Evolutionary conservation across 2,797 vertebrate species (phyloP), one percentile per base, ranked within the genome.

Genomic region (Sebastes taczanowskii): DNA sequence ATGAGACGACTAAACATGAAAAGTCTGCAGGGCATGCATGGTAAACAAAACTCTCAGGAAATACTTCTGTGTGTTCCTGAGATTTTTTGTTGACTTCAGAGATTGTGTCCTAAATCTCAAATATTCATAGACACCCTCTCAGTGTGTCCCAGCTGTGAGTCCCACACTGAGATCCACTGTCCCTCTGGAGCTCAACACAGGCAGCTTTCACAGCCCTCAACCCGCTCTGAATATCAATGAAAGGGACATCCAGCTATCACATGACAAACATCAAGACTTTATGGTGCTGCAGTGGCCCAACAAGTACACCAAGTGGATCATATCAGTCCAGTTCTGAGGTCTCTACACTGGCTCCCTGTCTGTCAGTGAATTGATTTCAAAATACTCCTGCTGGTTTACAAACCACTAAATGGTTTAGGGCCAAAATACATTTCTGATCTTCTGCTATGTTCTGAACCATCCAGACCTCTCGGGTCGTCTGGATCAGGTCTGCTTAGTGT

Each of bases 211-310:
- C 61, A 69, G 79, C 65, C 25, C 71, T 64, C 42, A 11, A 14
- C 77, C 84, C 69, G 71, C 78, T 35, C 59, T 82, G 95, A 91
- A 95, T 95, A 89, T 87, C 88, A 95, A 95, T 93, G 84, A 90
- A 71, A 78, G 58, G 52, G 49, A 29, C 64, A 60, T 25, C 67
- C 46, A 66, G 22, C 58, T 3, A 38, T 83, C 90, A 83, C 88
- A 75, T 83, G 88, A 89, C 74, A 68, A n/a, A 72, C 82, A 73
- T 52, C 76, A 20, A 5, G 22, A 38, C 52, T 66, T 59, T 11
- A 0, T n/a, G 11, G 1, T 27, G 69, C 80, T 38, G 72, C 82
- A 35, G 55, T 7, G 75, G 9, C 38, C 25, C 23, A 14, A 35
- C 34, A 66, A 71, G 78, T 27, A 64, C 67, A 66, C 22, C 13